Evolutionary conservation across 2,113 vertebrate species (phyloP), one percentile per base, ranked within the genome.

Genomic region (Carassius gibelio): DNA sequence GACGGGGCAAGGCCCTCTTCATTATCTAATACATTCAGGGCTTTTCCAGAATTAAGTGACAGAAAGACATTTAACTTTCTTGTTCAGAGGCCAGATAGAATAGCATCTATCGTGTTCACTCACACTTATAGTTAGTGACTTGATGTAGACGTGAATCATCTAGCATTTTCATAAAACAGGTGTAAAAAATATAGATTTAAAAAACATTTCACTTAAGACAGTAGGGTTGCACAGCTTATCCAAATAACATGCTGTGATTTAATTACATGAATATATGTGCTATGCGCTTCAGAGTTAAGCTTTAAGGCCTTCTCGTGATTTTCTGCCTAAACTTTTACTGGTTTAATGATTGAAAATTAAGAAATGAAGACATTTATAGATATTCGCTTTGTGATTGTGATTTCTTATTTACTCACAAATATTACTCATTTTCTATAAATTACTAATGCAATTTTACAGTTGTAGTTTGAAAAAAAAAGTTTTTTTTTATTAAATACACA

Each of bases 1-100:
- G 92, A 94, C 91, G 92, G 92, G 92, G 92, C 95, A 95, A 88
- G 90, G 91, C 94, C 95, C 88, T 95, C 94, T 96, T 94, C 94
- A 95, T 95, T 94, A 94, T 93, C 92, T 93, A 92, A 94, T 93
- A 90, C 87, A 91, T 93, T 89, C 89, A 87, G 88, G 86, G 87
- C 84, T 38, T 89, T 89, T 91, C 86, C 19, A 87, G 88, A 91
- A 91, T 94, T 93, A 93, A 94, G 90, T 93, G 91, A 93, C 42
- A 69, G 82, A 88, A 85, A 83, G 52, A 88, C 48, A 8, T 88
- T 83, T 80, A 71, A 84, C 85, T 87, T 81, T 61, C 15, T 50
- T 48, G 36, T 81, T 59, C 59, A 55, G 14, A 19, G 23, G 82
- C 74, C 71, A 34, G 59, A 42, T 68, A 81, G 61, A 21, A 45